phyloP scores from a whole-genome alignment of 2,888 invertebrate species.

The Drosophila peninsularis region DNA sequence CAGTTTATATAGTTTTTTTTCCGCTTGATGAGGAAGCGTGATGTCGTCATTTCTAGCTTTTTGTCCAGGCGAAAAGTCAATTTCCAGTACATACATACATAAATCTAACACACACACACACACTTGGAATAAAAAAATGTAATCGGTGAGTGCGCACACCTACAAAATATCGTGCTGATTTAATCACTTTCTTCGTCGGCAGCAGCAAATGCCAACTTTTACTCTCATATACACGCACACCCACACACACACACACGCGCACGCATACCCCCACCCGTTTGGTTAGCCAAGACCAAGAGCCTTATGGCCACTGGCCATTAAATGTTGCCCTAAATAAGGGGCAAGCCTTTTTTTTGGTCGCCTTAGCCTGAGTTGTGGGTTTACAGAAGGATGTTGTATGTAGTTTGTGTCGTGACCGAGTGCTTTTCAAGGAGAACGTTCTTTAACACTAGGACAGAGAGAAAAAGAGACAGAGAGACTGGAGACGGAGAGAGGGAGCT shows the following conservation, averaged over 20 bases:
- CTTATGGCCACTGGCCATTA: slow-evolving; percentile 79
- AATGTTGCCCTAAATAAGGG: slow-evolving; percentile 79
- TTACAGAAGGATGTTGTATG: slow-evolving; percentile 61
- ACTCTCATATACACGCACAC: slow-evolving; percentile 66
- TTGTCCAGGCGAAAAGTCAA: slow-evolving; percentile 77
- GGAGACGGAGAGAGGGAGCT: not conserved
- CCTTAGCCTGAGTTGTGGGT: slow-evolving; percentile 63
- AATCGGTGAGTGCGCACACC: slow-evolving; percentile 79
- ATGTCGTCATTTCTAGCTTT: slow-evolving; percentile 75
- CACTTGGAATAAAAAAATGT: slow-evolving; percentile 43
- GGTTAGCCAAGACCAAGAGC: slow-evolving; percentile 65
- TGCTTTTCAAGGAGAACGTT: slow-evolving; percentile 75
- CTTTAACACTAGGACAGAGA: slow-evolving; percentile 16
- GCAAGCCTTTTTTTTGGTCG: slow-evolving; percentile 80
- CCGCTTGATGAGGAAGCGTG: slow-evolving; percentile 64
- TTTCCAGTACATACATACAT: slow-evolving; percentile 55
- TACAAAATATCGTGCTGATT: slow-evolving; percentile 81
- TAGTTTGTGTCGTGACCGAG: slow-evolving; percentile 76
- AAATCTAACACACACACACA: slow-evolving; percentile 24
- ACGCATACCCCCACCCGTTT: slow-evolving; percentile 16
- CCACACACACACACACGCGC: slow-evolving; percentile 9
- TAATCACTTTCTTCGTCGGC: slow-evolving; percentile 77
- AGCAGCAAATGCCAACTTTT: slow-evolving; percentile 74
- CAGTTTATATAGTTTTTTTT: slow-evolving; percentile 50
- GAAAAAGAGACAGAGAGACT: slow-evolving; percentile 2